Evolutionary conservation across 2,888 invertebrate species (phyloP), one percentile per base, ranked within the genome.

Genomic region (Mesopsocus fuscifrons): DNA sequence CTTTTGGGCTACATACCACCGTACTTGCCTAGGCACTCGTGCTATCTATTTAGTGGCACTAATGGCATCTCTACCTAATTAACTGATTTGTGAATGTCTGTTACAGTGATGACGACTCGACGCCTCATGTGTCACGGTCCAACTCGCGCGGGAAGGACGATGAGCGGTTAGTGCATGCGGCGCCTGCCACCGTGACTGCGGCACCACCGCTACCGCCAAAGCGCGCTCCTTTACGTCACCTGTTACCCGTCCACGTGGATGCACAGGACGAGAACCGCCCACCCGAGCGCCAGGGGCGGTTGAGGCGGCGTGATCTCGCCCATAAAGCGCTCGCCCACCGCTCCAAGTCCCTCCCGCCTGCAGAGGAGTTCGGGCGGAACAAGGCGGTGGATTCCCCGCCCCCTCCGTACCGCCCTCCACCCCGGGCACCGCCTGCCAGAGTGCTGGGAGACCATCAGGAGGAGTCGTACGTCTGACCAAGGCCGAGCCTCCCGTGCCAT

Each of bases 201-300:
- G 65, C 68, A 55, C 72, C 71, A 3, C 73, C 70, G 2, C 64
- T 71, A 23, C 72, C 72, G 1, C 73, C 72, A 3, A 61, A 72
- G 52, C 66, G 66, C 50, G 59, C 64, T 58, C 63, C 66, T 3
- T 57, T 74, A 34, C 69, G 71, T 57, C 73, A 74, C 52, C 64
- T 72, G 50, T 74, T 73, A 44, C 73, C 74, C 1, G 74, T 74
- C 20, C 74, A 74, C 52, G 69, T 73, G 51, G 67, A 69, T 45
- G 71, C 44, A 18, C 38, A 38, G 20, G 38, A 38, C 38, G 38
- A 38, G 21, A 38, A 38, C 21, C 16, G 21, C n/a, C 38, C 49
- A 17, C 50, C 43, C 40, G 54, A 50, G 41, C 51, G 53, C 11
- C 49, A 55, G 15, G 56, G 53, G 31, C 49, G 56, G 42, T 49